phyloP scores from a whole-genome alignment of 2,888 invertebrate species.

The Scaptodrosophila latifasciaeformis region DNA sequence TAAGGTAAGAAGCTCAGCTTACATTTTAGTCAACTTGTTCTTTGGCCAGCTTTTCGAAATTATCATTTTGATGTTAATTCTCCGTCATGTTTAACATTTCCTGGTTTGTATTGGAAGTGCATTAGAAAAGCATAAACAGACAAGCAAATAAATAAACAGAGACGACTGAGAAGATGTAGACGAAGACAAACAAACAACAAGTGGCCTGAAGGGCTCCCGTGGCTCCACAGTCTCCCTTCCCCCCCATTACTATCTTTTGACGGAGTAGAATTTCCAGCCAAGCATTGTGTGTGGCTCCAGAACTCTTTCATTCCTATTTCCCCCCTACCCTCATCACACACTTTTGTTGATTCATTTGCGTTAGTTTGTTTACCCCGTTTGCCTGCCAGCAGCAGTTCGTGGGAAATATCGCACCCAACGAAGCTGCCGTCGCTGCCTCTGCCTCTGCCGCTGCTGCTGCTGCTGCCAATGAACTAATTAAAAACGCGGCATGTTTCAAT shows the following conservation, averaged over 20 bases:
- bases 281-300: conserved; percentile 33
- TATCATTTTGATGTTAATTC: conserved; percentile 35
- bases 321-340: conserved; percentile 5
- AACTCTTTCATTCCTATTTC: background rate
- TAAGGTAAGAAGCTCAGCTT: background rate
- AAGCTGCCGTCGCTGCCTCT: background rate
- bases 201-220: conserved; percentile 36
- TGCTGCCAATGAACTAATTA: conserved; percentile 61
- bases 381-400: conserved; percentile 44
- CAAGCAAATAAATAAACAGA: conserved; percentile 15
- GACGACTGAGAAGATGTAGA: too few relatives aligned
- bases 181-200: conserved; percentile 40
- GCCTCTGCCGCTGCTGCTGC: conserved; percentile 8
- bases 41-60: conserved; percentile 3
- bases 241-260: background rate
- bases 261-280: background rate
- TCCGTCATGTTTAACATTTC: conserved; percentile 34
- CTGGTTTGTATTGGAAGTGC: conserved; percentile 5
- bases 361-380: conserved; percentile 47
- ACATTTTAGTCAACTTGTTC: conserved; percentile 7
- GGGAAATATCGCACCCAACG: conserved; percentile 58
- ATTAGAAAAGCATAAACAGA: conserved; percentile 11
- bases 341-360: conserved; percentile 61
- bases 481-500: conserved; percentile 45
- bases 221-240: too few relatives aligned